Percentiles rank a stretch among this genome's conserved stretches.
These are phyloP conservation scores for Gymnothorax reevesii DNA, from an alignment of 2,797 vertebrate genomes.

Conservation along the genomic window DNA sequence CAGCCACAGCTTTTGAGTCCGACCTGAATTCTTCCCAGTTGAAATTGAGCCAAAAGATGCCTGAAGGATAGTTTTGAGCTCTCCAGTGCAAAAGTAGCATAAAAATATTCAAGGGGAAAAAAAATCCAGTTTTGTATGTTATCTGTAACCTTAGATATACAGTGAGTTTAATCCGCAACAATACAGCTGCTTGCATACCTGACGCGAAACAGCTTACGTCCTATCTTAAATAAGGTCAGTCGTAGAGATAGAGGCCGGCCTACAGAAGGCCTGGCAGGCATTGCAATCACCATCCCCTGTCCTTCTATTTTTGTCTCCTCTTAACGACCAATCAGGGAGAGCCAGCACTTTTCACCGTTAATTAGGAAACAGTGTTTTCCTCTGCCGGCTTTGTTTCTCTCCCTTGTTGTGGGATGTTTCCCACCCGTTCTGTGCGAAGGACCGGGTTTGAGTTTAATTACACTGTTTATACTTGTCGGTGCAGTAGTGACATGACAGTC, in stretches of 20 bases:
- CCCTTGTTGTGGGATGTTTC: neutral
- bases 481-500: too few species aligned
- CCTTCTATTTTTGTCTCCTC: neutral
- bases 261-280: constrained; percentile 4
- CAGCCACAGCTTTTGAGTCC: neutral
- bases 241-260: neutral
- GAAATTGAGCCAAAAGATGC: neutral
- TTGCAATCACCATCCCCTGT: neutral
- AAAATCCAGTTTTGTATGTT: neutral
- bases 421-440: neutral
- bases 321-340: constrained; percentile 5
- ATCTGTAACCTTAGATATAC: neutral
- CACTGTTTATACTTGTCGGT: too few species aligned
- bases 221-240: neutral
- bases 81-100: neutral
- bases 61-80: neutral
- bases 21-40: neutral
- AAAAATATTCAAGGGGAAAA: neutral
- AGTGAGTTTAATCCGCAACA: neutral
- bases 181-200: too few species aligned
- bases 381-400: neutral
- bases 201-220: neutral
- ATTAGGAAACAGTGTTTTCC: neutral
- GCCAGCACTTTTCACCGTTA: neutral
- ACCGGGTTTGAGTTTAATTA: too few species aligned